Conservation (phyloP, 64 coral and sea anemone species). For the Stichodactyla helianthus region DNA sequence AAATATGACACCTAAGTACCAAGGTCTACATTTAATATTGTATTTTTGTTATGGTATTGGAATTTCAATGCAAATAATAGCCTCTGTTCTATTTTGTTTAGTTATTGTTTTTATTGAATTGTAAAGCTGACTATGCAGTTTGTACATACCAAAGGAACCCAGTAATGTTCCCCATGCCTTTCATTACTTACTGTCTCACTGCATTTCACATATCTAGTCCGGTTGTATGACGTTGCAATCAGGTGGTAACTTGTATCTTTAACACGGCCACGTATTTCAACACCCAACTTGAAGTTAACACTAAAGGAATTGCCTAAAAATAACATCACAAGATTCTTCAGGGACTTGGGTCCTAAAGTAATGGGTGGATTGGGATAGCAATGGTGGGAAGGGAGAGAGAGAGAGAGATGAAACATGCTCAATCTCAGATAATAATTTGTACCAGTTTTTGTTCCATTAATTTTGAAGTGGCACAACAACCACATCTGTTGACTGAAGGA, state of each 20-base stretch:
- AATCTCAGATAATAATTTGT: neutral
- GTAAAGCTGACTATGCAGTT: too few relatives aligned
- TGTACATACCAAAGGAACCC: too few relatives aligned
- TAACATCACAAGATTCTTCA: neutral
- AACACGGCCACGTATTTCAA: constrained; percentile 62
- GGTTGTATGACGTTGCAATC: constrained; percentile 66
- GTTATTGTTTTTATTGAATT: too few relatives aligned
- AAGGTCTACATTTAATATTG: too few relatives aligned
- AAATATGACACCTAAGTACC: too few relatives aligned
- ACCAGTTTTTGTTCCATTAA: constrained; percentile 90
- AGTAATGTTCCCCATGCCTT: too few relatives aligned
- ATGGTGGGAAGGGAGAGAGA: too few relatives aligned
- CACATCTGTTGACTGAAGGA: constrained; percentile 95
- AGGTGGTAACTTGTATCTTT: constrained; percentile 82
- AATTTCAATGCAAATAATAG: too few relatives aligned
- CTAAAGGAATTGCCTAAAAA: constrained; percentile 65
- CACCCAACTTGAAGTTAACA: constrained; percentile 69
- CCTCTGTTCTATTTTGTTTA: too few relatives aligned
- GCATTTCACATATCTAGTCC: constrained; percentile 60
- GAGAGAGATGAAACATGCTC: neutral
- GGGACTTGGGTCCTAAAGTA: too few relatives aligned
- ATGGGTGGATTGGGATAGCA: too few relatives aligned
- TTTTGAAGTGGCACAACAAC: constrained; percentile 78
- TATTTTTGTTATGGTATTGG: too few relatives aligned
- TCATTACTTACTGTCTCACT: constrained; percentile 43